Conservation (phyloP, 2,888 invertebrate species). For the Acanthosoma haemorrhoidale region DNA sequence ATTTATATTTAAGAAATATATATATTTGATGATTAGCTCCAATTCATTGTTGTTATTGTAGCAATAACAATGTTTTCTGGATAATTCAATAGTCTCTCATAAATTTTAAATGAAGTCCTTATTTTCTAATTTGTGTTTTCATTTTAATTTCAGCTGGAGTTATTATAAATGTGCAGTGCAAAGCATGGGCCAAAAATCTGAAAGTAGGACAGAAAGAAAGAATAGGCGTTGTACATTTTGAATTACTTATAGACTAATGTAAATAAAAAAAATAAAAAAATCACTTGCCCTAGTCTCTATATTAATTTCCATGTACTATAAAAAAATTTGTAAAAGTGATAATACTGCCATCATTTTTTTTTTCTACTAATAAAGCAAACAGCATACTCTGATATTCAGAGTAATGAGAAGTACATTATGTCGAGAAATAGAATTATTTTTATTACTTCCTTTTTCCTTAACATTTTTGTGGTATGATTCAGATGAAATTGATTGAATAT, state of each 20-base stretch:
- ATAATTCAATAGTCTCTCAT: no score
- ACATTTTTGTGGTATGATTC: background rate
- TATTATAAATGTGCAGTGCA: constrained; percentile 87
- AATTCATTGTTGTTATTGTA: no score
- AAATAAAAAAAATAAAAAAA: background rate
- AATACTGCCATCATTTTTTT: constrained; percentile 9
- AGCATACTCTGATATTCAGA: constrained; percentile 29
- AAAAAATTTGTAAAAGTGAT: constrained; percentile 10
- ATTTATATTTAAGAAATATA: no score
- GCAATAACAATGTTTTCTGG: no score
- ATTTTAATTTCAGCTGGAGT: constrained; percentile 62
- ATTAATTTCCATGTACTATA: constrained; percentile 10
- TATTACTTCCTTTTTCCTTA: background rate
- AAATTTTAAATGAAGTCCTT: no score
- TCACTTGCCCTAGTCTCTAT: background rate
- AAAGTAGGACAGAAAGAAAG: constrained; percentile 80
- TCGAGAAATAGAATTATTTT: background rate
- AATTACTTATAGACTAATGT: constrained; percentile 73
- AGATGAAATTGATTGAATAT: background rate
- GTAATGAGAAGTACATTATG: background rate
- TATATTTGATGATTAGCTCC: no score
- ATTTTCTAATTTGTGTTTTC: background rate
- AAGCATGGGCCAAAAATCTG: constrained; percentile 88
- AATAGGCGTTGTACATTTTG: constrained; percentile 90
- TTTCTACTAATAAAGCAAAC: constrained; percentile 17